These are phyloP conservation scores for Rostratula benghalensis DNA, from an alignment of 2,113 vertebrate genomes.

Conservation along the genomic window DNA sequence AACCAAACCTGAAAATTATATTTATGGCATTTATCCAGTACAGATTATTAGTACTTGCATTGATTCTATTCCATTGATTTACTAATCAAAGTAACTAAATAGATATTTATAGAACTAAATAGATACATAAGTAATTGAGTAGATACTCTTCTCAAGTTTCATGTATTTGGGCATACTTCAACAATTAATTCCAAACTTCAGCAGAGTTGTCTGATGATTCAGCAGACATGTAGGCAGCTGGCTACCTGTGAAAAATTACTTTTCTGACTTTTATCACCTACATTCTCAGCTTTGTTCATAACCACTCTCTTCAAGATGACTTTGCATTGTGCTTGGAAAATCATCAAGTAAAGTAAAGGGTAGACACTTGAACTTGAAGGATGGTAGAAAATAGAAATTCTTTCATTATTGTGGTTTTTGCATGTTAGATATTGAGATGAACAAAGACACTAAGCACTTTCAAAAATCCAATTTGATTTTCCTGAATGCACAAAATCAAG, in stretches of 20 bases:
- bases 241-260: not conserved
- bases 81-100: not conserved
- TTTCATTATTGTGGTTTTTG: not conserved
- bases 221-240: not conserved
- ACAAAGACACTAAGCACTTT: not conserved
- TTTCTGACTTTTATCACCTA: not conserved
- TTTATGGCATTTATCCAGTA: not conserved
- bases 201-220: not conserved
- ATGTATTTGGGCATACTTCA: not conserved
- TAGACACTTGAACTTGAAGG: not conserved
- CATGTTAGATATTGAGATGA: not conserved
- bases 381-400: not conserved
- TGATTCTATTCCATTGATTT: not conserved
- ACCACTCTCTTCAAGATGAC: not conserved
- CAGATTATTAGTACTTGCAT: not conserved
- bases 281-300: not conserved
- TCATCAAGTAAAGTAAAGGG: not conserved
- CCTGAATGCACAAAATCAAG: not conserved
- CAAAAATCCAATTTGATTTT: not conserved
- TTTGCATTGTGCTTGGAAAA: not conserved
- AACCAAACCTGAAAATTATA: not conserved
- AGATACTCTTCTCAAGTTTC: not conserved
- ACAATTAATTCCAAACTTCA: not conserved
- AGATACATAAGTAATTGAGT: not conserved
- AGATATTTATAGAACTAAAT: not conserved